Evolutionary conservation across 2,797 vertebrate genomes (phyloP).

Genomic region (Carduelis carduelis): DNA sequence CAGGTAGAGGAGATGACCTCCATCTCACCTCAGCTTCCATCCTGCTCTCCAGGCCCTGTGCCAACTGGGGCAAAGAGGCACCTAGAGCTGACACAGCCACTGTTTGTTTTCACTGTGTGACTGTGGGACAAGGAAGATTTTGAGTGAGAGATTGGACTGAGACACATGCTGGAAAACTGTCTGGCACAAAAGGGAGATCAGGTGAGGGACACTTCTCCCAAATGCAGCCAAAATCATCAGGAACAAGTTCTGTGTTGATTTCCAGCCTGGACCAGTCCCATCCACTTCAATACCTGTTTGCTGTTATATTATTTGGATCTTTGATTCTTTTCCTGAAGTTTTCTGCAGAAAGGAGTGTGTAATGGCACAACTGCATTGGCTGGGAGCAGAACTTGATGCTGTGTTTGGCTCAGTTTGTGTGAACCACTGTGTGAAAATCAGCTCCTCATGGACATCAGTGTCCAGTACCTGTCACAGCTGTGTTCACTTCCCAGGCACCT

Average conservation of each 20-base stretch:
- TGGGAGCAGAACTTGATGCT: not conserved
- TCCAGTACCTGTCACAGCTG: not conserved
- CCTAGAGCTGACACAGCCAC: not conserved
- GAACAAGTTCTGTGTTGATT: not conserved
- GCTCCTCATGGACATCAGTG: not conserved
- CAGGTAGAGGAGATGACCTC: not conserved
- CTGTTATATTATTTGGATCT: not conserved
- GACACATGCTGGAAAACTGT: not conserved
- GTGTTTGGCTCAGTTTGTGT: rapidly evolving
- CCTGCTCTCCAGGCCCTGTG: not conserved
- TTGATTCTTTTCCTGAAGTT: not conserved
- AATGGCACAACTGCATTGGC: not conserved
- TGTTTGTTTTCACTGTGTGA: not conserved
- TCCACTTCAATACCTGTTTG: not conserved
- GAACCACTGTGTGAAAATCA: not conserved
- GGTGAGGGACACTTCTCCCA: not conserved
- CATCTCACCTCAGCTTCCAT: not conserved
- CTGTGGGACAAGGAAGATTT: not conserved
- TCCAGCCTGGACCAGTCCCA: not conserved
- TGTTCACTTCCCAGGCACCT: not conserved
- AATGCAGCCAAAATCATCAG: not conserved
- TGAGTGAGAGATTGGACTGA: not conserved
- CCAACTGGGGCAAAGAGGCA: not conserved
- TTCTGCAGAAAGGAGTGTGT: not conserved
- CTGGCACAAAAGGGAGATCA: not conserved